Percentiles rank a stretch among this genome's conserved stretches.
Evolutionary conservation across 2,113 vertebrate species (phyloP).

Genomic region (Silurus glanis): DNA sequence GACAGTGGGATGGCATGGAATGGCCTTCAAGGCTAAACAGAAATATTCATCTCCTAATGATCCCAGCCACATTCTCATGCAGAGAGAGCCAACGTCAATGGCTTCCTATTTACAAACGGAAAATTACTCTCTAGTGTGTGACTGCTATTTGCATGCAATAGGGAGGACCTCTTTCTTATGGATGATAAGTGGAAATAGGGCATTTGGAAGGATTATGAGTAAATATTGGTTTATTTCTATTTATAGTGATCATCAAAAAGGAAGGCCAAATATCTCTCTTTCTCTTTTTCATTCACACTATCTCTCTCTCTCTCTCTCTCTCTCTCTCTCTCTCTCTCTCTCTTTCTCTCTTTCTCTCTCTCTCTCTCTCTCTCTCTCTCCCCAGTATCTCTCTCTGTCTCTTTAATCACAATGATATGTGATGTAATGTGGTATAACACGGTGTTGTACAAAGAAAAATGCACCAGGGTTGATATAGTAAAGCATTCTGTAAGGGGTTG

Average conservation of each 20-base stretch:
- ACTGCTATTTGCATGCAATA: not conserved
- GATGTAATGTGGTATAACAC: not conserved
- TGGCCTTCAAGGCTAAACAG: not conserved
- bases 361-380: not conserved
- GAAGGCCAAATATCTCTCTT: not conserved
- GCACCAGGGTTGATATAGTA: not conserved
- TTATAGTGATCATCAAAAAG: not conserved
- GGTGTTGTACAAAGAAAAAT: not conserved
- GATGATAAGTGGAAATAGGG: slow-evolving; percentile 22
- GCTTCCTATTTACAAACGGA: slow-evolving; percentile 34
- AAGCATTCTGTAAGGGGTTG: not conserved
- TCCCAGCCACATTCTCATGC: slow-evolving; percentile 19
- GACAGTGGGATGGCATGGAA: not conserved
- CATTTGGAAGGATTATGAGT: slow-evolving; percentile 1
- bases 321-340: not conserved
- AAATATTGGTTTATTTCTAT: not conserved
- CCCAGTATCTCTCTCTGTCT: not conserved
- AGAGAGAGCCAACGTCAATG: slow-evolving; percentile 11
- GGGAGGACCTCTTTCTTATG: not conserved
- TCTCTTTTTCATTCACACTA: not conserved
- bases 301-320: slow-evolving; percentile 5
- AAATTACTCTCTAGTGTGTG: slow-evolving; percentile 26
- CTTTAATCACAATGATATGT: not conserved
- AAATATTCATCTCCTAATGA: slow-evolving; percentile 17
- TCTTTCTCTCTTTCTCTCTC: not conserved